Evolutionary conservation across 1,140 invertebrate species (phyloP), one percentile per base, ranked within the genome.

Genomic region (Drosophila ironensis): DNA sequence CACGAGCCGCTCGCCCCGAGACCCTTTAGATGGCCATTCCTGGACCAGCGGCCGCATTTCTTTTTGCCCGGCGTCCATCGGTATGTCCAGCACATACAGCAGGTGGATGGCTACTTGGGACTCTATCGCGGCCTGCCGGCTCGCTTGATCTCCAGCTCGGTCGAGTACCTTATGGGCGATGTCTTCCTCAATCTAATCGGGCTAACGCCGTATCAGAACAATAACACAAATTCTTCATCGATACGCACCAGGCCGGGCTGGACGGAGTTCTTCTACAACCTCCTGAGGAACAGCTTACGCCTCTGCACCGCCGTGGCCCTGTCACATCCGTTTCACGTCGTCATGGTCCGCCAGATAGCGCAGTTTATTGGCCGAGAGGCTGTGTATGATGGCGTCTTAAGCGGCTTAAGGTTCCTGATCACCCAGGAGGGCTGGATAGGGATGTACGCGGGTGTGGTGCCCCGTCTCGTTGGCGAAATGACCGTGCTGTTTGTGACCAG

Each of bases 311-410:
- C 54, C 1, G 11, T 77, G 30, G 20, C 20, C 0, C n/a, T 82
- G 0, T 45, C 77, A 2, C 80, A 82, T 25, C 77, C 77, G 1
- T 73, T 82, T 1, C 56, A 77, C 5, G 68, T 82, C 1, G 20
- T 82, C 1, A 44, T 71, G 33, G 57, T 77, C 17, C 77, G 77
- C 6, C 77, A 82, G 28, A 64, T 84, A 33, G 77, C 72, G 1
- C 68, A 77, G 33, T 84, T 84, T 1, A 63, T 82, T 1, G 77
- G 77, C 1, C 30, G 53, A 0, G 77, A 82, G 12, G 0, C 33
- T 0, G 22, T 47, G 19, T 82, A 84, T 4, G 33, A 8, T 0
- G 44, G 37, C 1, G 0, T 77, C 0, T 7, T 16, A 2, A 11
- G 22, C 25, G 60, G 68, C 4, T 2, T 73, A 5, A 25, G 27